Conservation (phyloP, 2,113 vertebrate species). For the Epinephelus cyanopodus region DNA sequence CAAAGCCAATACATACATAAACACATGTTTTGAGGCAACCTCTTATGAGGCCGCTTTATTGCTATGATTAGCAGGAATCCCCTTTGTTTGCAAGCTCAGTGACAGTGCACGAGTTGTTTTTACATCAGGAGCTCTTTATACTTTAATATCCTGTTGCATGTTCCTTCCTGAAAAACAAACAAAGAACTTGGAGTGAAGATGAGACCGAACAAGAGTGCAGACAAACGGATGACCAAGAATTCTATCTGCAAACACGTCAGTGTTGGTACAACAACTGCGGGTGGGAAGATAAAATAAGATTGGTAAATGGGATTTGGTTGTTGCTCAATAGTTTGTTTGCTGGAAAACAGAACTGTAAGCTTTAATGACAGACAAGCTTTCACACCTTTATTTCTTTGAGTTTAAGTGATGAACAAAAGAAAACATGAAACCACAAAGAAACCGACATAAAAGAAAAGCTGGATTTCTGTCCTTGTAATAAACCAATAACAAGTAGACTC, state of each 20-base stretch:
- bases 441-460: neutral
- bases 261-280: neutral
- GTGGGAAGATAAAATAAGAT: neutral
- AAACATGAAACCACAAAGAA: conserved; percentile 3
- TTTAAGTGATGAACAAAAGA: neutral
- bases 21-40: conserved; percentile 3
- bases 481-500: neutral
- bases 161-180: conserved; percentile 67
- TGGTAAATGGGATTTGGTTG: conserved; percentile 2
- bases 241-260: neutral
- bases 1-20: no score
- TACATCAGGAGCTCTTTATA: conserved; percentile 54
- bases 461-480: neutral
- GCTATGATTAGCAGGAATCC: conserved; percentile 26
- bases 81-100: conserved; percentile 29
- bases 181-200: neutral
- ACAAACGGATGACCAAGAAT: conserved; percentile 14
- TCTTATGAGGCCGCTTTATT: conserved; percentile 40
- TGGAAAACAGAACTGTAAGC: neutral
- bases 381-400: neutral
- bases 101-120: conserved; percentile 36
- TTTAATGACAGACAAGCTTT: neutral
- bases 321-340: neutral
- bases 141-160: conserved; percentile 67
- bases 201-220: conserved; percentile 23